phyloP scores from a whole-genome alignment of 2,888 invertebrate genomes.

The Meghimatium bilineatum region DNA sequence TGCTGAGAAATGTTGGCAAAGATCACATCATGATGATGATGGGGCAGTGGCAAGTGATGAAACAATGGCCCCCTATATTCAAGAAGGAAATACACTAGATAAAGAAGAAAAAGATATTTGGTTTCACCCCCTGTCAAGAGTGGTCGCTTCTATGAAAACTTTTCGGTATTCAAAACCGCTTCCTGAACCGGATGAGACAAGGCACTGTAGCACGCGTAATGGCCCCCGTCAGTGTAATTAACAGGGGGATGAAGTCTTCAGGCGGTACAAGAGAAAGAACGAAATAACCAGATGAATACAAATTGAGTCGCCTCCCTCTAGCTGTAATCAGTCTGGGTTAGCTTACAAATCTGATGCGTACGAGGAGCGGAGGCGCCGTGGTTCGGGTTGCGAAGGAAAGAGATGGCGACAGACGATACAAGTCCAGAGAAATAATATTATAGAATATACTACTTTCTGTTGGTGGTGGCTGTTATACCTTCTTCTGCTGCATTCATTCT shows the following conservation, averaged over 20 bases:
- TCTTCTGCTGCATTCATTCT: too few species aligned
- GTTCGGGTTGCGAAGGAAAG: too few species aligned
- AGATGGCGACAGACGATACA: too few species aligned
- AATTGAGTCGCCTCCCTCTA: not conserved
- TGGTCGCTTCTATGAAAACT: not conserved
- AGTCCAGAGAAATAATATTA: too few species aligned
- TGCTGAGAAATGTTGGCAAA: too few species aligned
- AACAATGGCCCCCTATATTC: too few species aligned
- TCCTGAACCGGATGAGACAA: not conserved
- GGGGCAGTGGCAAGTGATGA: too few species aligned
- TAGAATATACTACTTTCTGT: too few species aligned
- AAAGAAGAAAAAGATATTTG: not conserved
- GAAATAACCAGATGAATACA: slow-evolving; percentile 15
- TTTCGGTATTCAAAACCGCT: not conserved
- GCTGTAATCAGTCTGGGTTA: not conserved
- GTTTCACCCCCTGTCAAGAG: not conserved
- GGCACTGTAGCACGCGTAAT: not conserved
- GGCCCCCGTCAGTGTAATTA: slow-evolving; percentile 14
- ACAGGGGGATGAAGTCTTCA: not conserved
- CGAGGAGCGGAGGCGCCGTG: too few species aligned
- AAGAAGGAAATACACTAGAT: not conserved
- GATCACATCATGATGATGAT: too few species aligned
- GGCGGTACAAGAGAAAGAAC: not conserved
- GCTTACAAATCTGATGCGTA: not conserved
- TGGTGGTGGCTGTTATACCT: too few species aligned